Percentiles rank a stretch among this genome's conserved stretches.
Evolutionary conservation across 2,888 invertebrate species (phyloP).

Genomic region (Tachina grossa): DNA sequence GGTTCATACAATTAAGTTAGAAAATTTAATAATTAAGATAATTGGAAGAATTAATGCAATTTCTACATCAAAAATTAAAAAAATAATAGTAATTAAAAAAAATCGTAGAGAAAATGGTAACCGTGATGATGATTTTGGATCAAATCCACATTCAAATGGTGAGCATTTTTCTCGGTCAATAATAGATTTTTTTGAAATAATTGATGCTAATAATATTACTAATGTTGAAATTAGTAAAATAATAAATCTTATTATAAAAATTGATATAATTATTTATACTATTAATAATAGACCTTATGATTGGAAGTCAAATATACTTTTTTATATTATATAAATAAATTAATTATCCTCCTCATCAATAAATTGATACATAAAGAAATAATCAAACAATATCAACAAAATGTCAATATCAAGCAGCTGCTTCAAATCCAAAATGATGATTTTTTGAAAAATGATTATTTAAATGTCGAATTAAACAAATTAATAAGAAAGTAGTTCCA

Average conservation of each 20-base stretch:
- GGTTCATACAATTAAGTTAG: conserved; percentile 77
- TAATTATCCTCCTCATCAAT: conserved; percentile 86
- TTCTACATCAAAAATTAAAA: conserved; percentile 90
- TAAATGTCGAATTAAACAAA: conserved; percentile 84
- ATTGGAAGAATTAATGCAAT: conserved; percentile 86
- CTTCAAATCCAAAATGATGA: conserved; percentile 87
- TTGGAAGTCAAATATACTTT: conserved; percentile 89
- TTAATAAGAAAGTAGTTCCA: conserved; percentile 84
- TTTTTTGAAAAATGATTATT: conserved; percentile 84
- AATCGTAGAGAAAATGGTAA: conserved; percentile 86
- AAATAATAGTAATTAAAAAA: conserved; percentile 87
- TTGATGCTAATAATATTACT: too few relatives aligned
- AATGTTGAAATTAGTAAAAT: conserved; percentile 83
- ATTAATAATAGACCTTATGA: conserved; percentile 85
- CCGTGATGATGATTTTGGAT: conserved; percentile 83
- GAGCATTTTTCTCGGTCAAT: conserved; percentile 86
- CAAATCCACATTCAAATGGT: conserved; percentile 87
- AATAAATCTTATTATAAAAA: conserved; percentile 79
- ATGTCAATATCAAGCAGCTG: conserved; percentile 88
- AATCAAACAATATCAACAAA: conserved; percentile 87
- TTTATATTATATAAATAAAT: conserved; percentile 87
- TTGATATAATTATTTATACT: conserved; percentile 86
- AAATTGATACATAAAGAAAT: conserved; percentile 86
- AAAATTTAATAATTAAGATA: conserved; percentile 82
- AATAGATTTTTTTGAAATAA: conserved; percentile 83